Conservation (phyloP, 2,888 invertebrate species). For the Crioceris asparagi region DNA sequence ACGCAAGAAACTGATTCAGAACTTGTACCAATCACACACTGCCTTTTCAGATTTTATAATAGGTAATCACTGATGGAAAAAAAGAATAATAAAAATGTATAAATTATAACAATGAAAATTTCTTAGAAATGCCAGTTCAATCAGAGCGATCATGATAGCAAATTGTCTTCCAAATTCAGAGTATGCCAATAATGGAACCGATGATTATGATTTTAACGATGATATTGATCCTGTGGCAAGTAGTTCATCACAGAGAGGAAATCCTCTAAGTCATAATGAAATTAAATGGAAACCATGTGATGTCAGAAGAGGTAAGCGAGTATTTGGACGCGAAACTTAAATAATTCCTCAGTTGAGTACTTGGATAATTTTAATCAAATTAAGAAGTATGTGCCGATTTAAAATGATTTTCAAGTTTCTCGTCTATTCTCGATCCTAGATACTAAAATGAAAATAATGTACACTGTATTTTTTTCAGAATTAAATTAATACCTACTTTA, state of each 20-base stretch:
- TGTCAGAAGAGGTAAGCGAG: slow-evolving; percentile 11
- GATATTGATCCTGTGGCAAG: slow-evolving; percentile 17
- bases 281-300: slow-evolving; percentile 27
- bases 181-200: slow-evolving; percentile 28
- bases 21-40: slow-evolving; percentile 64
- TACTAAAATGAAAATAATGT: no score
- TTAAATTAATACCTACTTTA: no score
- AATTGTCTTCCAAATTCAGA: slow-evolving; percentile 48
- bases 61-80: slow-evolving; percentile 23
- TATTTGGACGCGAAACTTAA: no score
- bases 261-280: slow-evolving; percentile 45
- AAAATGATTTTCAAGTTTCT: no score
- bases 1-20: slow-evolving; percentile 71
- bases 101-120: no score
- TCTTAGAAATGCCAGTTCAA: slow-evolving; percentile 57
- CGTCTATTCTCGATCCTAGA: no score
- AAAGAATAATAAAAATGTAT: no score
- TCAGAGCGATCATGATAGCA: slow-evolving; percentile 66
- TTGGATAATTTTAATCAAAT: no score
- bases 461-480: no score
- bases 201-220: slow-evolving; percentile 21
- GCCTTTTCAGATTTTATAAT: slow-evolving; percentile 63
- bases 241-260: slow-evolving; percentile 35
- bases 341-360: no score
- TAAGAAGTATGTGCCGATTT: no score